Percentiles rank a stretch among this genome's conserved stretches.
Evolutionary conservation across 1,140 invertebrate species (phyloP).

Genomic region (Antheraea pernyi): DNA sequence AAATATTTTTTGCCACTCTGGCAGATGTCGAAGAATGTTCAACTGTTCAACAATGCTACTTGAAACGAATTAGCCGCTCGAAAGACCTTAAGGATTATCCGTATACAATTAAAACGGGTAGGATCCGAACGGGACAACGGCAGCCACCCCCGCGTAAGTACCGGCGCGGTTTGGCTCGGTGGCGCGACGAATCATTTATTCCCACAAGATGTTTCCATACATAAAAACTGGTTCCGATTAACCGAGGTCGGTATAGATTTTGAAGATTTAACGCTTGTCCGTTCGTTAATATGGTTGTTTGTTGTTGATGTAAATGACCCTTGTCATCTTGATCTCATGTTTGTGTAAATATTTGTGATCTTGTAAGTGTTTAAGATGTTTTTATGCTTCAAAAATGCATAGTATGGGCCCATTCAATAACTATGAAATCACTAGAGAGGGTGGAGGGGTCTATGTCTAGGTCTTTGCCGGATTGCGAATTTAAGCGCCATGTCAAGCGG

Average conservation of each 20-base stretch:
- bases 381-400: neutral
- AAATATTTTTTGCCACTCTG: constrained; percentile 29
- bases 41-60: constrained; percentile 53
- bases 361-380: neutral
- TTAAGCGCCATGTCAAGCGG: no score
- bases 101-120: constrained; percentile 60
- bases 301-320: constrained; percentile 10
- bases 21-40: constrained; percentile 45
- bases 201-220: constrained; percentile 49
- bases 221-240: constrained; percentile 22
- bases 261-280: constrained; percentile 21
- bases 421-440: no score
- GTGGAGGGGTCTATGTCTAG: no score
- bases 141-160: neutral
- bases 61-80: constrained; percentile 65
- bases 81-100: constrained; percentile 50
- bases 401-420: no score
- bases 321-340: neutral
- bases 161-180: neutral
- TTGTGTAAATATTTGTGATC: neutral
- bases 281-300: constrained; percentile 1
- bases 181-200: constrained; percentile 7
- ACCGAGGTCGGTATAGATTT: neutral
- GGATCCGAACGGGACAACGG: neutral
- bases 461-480: no score